Evolutionary conservation across 37 sponge, comb jelly and placozoan species (phyloP), one percentile per base, ranked within the genome.

Genomic region (Amphimedon queenslandica): DNA sequence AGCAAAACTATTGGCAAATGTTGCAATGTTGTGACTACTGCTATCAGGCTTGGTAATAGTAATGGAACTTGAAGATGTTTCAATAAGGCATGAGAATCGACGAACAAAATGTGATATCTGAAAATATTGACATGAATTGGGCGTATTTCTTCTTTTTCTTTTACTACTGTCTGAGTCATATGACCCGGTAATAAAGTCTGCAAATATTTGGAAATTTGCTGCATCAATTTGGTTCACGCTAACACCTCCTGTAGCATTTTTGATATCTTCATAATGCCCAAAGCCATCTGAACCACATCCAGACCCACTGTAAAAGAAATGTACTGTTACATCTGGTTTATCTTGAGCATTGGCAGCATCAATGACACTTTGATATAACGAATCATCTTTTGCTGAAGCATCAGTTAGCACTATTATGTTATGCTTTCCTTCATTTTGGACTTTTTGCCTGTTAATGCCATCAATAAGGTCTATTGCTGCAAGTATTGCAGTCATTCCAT

Each of bases 21-120:
- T 47, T n/a, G 61, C 5, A n/a, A 60, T 13, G 5, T 13, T 25
- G 8, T 60, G 27, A 60, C 23, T 11, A n/a, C 24, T 60, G 5
- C 61, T 25, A 60, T 60, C 61, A n/a, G 61, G 61, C 28, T 60
- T 60, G 5, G 61, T 60, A 25, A 60, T 60, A n/a, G 61, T 60
- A 13, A 60, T 25, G 5, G 28, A 6, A 25, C 24, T 11, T 60
- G 23, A n/a, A n/a, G 61, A 60, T 25, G 61, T 60, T 11, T n/a
- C 5, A n/a, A 60, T n/a, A 6, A 60, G 28, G 5, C 5, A 6
- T 25, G 61, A 11, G 5, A 60, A 11, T n/a, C 61, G 8, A 25
- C 24, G 23, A 5, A 25, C 27, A n/a, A 60, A 60, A 5, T n/a
- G 5, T 6, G 61, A 60, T 5, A 60, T n/a, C 5, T 6, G 8